These are phyloP conservation scores for Crocuta crocuta DNA, from an alignment of 2,113 vertebrate genomes.

Conservation along the genomic window DNA sequence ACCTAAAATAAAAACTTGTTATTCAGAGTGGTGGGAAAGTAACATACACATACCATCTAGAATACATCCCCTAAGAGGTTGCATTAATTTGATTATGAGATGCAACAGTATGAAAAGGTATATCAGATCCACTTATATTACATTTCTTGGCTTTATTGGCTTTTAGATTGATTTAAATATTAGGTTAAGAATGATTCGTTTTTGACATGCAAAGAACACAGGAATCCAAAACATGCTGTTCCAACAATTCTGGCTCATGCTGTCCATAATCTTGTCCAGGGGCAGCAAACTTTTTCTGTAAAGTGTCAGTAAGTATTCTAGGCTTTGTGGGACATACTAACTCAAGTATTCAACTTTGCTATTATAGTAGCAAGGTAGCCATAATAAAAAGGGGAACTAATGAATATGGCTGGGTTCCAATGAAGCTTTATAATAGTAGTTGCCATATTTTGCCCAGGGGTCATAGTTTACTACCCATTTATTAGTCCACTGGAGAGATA, in stretches of 20 bases:
- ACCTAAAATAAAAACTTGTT: background rate
- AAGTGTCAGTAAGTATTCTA: background rate
- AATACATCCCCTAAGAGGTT: background rate
- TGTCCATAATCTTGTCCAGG: background rate
- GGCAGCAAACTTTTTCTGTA: background rate
- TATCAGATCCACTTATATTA: background rate
- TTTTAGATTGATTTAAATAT: background rate
- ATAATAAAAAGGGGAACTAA: background rate
- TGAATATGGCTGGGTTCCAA: background rate
- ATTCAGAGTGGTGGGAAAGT: background rate
- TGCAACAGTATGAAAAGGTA: background rate
- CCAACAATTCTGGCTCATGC: background rate
- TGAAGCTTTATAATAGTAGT: background rate
- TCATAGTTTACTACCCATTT: background rate
- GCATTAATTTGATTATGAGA: background rate
- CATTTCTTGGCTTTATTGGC: background rate
- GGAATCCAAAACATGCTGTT: background rate
- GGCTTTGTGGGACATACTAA: background rate
- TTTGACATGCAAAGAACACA: background rate
- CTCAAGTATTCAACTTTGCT: background rate
- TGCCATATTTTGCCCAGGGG: background rate
- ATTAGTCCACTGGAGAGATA: background rate
- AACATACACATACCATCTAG: background rate
- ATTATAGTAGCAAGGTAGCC: background rate
- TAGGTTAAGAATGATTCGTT: background rate